A percentile compares a stretch with the other conserved stretches of the same genome.
phyloP scores from a whole-genome alignment of 2,113 vertebrate genomes.

The Misgurnus mizolepis region DNA sequence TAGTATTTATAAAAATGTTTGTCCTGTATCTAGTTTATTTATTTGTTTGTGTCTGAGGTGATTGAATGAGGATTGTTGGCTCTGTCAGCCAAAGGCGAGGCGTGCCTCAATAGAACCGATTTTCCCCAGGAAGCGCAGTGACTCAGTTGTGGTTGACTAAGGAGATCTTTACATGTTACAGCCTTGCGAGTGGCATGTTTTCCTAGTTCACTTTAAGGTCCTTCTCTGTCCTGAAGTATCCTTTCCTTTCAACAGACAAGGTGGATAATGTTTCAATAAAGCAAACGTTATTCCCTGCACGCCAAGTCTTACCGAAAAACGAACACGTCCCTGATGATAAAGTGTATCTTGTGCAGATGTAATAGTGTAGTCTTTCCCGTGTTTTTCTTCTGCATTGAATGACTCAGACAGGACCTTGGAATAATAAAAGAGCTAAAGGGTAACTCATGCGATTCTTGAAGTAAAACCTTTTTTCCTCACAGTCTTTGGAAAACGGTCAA shows the following conservation, averaged over 20 bases:
- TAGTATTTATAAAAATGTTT: conserved; percentile 6
- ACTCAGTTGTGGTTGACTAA: conserved; percentile 73
- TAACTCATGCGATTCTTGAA: conserved; percentile 37
- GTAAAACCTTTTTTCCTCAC: conserved; percentile 33
- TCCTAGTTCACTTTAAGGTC: conserved; percentile 66
- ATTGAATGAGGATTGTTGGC: conserved; percentile 62
- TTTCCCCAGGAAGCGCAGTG: conserved; percentile 72
- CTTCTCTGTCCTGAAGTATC: conserved; percentile 59
- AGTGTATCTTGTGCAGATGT: conserved; percentile 13
- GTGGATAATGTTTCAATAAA: conserved; percentile 56
- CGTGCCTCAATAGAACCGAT: conserved; percentile 62
- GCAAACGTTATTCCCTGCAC: conserved; percentile 50
- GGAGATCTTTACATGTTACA: conserved; percentile 57
- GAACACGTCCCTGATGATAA: conserved; percentile 27
- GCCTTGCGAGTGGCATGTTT: conserved; percentile 52
- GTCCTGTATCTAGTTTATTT: conserved; percentile 31
- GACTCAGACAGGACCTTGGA: conserved; percentile 25
- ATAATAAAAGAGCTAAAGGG: conserved; percentile 33
- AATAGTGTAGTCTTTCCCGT: neutral
- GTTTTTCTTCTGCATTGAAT: conserved; percentile 37
- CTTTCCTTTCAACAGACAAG: conserved; percentile 41
- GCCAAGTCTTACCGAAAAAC: conserved; percentile 50
- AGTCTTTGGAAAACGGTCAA: conserved; percentile 47
- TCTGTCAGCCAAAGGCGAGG: conserved; percentile 57
- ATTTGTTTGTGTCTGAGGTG: conserved; percentile 41